A percentile compares a stretch with the other conserved stretches of the same genome.
Evolutionary conservation across 2,888 invertebrate species (phyloP).

Genomic region (Schrankia costaestrigalis): DNA sequence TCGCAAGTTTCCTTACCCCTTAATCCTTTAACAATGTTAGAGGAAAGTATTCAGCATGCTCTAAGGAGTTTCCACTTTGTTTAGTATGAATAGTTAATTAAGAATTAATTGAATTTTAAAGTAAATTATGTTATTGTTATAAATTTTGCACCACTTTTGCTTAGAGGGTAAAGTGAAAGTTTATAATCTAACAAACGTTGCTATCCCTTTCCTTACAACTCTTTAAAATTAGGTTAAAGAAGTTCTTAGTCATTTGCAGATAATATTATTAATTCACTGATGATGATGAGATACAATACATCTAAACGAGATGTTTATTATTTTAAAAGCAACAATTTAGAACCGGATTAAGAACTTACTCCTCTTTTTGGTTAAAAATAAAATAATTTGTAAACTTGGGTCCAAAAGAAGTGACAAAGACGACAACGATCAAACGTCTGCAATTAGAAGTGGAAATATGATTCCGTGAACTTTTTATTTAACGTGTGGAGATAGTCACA

Average conservation of each 20-base stretch:
- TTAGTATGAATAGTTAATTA: conserved; percentile 61
- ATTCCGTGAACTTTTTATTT: conserved; percentile 33
- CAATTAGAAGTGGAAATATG: conserved; percentile 20
- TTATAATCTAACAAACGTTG: conserved; percentile 12
- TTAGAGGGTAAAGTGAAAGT: conserved; percentile 11
- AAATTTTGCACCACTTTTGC: conserved; percentile 27
- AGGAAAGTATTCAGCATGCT: conserved; percentile 56
- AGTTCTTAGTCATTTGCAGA: too few relatives aligned
- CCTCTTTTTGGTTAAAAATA: too few relatives aligned
- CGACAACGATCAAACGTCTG: conserved; percentile 18
- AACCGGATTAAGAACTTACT: too few relatives aligned
- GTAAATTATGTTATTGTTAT: conserved; percentile 36
- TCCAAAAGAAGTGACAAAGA: too few relatives aligned
- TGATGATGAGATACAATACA: neutral
- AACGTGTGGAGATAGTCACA: conserved; percentile 44
- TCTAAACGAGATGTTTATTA: neutral
- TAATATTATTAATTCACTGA: too few relatives aligned
- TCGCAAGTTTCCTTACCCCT: conserved; percentile 47
- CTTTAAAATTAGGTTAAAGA: too few relatives aligned
- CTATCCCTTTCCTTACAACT: conserved; percentile 3
- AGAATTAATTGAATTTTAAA: conserved; percentile 51
- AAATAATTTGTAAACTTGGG: too few relatives aligned
- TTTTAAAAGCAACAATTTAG: neutral
- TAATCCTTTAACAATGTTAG: conserved; percentile 65
- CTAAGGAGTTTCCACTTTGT: conserved; percentile 47